phyloP scores from a whole-genome alignment of 2,888 invertebrate species.

The Argyra leucocephala region DNA sequence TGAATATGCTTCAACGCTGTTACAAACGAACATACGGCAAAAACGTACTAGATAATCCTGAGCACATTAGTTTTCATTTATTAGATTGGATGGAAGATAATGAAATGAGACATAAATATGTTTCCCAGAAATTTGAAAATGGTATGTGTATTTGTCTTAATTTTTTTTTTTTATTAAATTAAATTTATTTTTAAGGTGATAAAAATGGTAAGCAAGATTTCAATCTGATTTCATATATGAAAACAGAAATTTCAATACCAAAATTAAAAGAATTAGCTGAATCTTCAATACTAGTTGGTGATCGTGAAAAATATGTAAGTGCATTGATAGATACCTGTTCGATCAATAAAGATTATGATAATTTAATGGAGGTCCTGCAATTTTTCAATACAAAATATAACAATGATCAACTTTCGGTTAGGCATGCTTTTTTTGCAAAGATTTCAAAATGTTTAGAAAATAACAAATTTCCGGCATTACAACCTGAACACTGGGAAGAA shows the following conservation, averaged over 20 bases:
- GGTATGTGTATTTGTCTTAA: neutral
- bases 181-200: neutral
- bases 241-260: neutral
- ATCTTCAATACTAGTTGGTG: neutral
- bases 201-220: neutral
- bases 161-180: too few relatives aligned
- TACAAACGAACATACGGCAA: neutral
- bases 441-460: neutral
- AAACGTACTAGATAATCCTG: neutral
- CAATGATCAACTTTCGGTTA: neutral
- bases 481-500: neutral
- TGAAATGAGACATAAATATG: neutral
- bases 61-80: neutral
- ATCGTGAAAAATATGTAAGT: neutral
- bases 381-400: neutral
- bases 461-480: neutral
- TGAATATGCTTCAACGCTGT: neutral
- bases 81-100: neutral
- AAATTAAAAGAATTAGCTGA: neutral
- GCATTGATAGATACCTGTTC: neutral
- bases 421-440: neutral
- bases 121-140: neutral
- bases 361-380: neutral
- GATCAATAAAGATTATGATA: neutral
- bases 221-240: neutral